Conservation (phyloP, 2,888 invertebrate genomes). For the Drosophila picticornis region DNA sequence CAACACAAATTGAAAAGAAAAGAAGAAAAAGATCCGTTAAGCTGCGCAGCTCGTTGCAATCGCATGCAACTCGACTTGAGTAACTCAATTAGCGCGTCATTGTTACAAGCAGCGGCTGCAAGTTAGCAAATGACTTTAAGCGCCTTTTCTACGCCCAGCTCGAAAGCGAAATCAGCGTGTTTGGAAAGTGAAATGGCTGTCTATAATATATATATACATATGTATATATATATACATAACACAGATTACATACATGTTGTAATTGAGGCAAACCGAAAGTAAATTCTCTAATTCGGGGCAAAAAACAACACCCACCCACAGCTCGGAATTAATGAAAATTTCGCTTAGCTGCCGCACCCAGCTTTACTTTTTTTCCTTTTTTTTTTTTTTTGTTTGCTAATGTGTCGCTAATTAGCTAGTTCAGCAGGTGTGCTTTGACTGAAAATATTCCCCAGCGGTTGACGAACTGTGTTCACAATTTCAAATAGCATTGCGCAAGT, state of each 20-base stretch:
- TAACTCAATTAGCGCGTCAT: slow-evolving; percentile 72
- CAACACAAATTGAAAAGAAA: slow-evolving; percentile 27
- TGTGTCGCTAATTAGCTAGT: slow-evolving; percentile 65
- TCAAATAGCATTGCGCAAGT: slow-evolving; percentile 5
- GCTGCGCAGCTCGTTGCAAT: slow-evolving; percentile 35
- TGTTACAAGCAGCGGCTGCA: slow-evolving; percentile 33
- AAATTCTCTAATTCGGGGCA: slow-evolving; percentile 43
- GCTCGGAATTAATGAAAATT: slow-evolving; percentile 46
- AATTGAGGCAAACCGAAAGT: slow-evolving; percentile 57
- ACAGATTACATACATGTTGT: slow-evolving; percentile 13
- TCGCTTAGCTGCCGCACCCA: slow-evolving; percentile 61
- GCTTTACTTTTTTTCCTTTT: slow-evolving; percentile 5
- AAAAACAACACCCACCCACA: slow-evolving; percentile 10
- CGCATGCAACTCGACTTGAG: slow-evolving; percentile 52
- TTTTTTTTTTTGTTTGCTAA: slow-evolving; percentile 49
- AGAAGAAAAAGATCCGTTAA: slow-evolving; percentile 31
- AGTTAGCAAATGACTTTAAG: slow-evolving; percentile 44
- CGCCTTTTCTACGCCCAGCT: slow-evolving; percentile 69
- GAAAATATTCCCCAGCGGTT: slow-evolving; percentile 17
- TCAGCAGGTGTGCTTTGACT: slow-evolving; percentile 28
- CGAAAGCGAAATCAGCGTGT: slow-evolving; percentile 60
- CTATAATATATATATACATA: neutral
- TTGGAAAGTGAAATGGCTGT: slow-evolving; percentile 61
- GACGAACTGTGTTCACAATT: slow-evolving; percentile 30
- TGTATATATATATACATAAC: neutral